phyloP scores from a whole-genome alignment of 1,140 invertebrate species.

The Oedothorax gibbosus region DNA sequence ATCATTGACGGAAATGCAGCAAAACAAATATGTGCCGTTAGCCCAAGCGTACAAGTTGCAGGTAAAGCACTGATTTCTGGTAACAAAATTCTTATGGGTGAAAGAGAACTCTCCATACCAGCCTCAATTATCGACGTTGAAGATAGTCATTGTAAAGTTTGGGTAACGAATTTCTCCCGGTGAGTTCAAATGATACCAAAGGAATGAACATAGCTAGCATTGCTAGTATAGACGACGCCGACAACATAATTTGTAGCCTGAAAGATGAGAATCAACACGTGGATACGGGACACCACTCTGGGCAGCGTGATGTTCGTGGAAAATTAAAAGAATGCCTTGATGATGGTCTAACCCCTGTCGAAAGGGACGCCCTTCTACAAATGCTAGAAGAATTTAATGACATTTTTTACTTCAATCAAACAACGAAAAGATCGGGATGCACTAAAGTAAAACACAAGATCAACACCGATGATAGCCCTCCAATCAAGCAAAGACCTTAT shows the following conservation, averaged over 20 bases:
- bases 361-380: not conserved
- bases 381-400: conserved; percentile 2
- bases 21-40: not conserved
- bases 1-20: not conserved
- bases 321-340: conserved; percentile 53
- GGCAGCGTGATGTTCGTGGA: not conserved
- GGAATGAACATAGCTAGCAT: conserved; percentile 5
- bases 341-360: not conserved
- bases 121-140: not conserved
- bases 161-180: not conserved
- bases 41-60: not conserved
- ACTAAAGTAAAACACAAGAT: too few species aligned
- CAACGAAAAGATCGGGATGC: too few species aligned
- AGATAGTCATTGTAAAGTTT: not conserved
- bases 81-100: conserved; percentile 69
- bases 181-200: not conserved
- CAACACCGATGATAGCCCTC: too few species aligned
- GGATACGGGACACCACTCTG: too few species aligned
- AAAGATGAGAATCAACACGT: too few species aligned
- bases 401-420: too few species aligned
- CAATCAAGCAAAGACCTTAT: too few species aligned
- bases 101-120: conserved; percentile 4
- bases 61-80: conserved; percentile 60
- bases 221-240: conserved; percentile 63
- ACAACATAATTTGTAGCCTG: too few species aligned